phyloP scores from a whole-genome alignment of 1,140 invertebrate genomes.

The Watersipora subatra region DNA sequence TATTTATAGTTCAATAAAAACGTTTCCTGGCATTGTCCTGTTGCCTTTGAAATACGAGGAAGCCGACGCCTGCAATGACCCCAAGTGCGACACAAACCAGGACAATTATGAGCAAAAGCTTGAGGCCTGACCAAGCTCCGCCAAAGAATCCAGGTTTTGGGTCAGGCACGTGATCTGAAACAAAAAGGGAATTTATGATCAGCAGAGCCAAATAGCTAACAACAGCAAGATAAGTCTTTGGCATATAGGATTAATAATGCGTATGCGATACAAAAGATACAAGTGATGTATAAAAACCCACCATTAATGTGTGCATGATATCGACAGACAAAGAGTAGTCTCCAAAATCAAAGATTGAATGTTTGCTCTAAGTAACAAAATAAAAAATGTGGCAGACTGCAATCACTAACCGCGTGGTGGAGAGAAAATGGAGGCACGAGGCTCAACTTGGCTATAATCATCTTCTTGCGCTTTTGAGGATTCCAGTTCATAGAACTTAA shows the following conservation, averaged over 20 bases:
- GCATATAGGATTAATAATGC: too few species aligned
- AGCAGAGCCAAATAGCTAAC: too few species aligned
- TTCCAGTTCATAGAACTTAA: conserved; percentile 81
- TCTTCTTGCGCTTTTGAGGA: conserved; percentile 22
- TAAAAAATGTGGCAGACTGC: too few species aligned
- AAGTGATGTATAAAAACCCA: too few species aligned
- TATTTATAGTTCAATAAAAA: conserved; percentile 68
- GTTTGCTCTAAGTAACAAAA: too few species aligned
- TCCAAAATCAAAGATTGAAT: too few species aligned
- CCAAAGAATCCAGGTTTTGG: conserved; percentile 45
- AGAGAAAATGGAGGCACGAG: conserved; percentile 66
- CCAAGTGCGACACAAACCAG: conserved; percentile 61
- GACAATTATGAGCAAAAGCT: conserved; percentile 73
- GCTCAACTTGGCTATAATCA: conserved; percentile 44
- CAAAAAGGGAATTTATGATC: not conserved
- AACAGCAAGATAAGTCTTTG: conserved; percentile 2
- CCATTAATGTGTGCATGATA: too few species aligned
- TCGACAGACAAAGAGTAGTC: too few species aligned
- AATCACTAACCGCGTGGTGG: conserved; percentile 57
- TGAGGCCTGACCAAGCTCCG: conserved; percentile 63
- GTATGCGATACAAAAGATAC: too few species aligned
- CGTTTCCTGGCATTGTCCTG: conserved; percentile 75
- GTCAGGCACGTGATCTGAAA: conserved; percentile 69
- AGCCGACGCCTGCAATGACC: conserved; percentile 64
- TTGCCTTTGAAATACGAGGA: conserved; percentile 80